These are phyloP conservation scores for Siderastrea siderea DNA, from an alignment of 92 coral and sea anemone genomes.

Conservation along the genomic window DNA sequence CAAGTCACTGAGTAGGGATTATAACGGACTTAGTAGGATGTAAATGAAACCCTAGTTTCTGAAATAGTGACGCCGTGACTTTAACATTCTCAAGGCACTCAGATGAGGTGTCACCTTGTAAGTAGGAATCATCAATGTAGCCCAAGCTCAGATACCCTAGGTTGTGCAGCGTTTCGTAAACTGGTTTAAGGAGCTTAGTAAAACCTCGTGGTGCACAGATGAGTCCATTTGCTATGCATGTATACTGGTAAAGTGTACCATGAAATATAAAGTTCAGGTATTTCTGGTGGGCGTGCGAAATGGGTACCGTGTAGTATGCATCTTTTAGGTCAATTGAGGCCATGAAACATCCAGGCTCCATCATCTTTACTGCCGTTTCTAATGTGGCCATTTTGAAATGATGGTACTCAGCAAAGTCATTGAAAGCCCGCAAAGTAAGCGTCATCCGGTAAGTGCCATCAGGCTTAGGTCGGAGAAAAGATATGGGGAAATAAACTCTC, in stretches of 20 bases:
- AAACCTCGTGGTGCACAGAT: slow-evolving; percentile 19
- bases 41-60: slow-evolving; percentile 14
- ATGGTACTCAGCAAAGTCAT: slow-evolving; percentile 48
- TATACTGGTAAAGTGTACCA: slow-evolving; percentile 17
- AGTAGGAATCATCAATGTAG: slow-evolving; percentile 40
- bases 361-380: slow-evolving; percentile 37
- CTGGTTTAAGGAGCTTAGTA: slow-evolving; percentile 49
- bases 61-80: slow-evolving; percentile 19
- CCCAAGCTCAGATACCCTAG: slow-evolving; percentile 44
- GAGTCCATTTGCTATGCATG: not conserved
- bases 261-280: slow-evolving; percentile 23
- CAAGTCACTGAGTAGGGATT: slow-evolving; percentile 23
- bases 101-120: slow-evolving; percentile 17
- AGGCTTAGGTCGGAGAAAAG: slow-evolving; percentile 41
- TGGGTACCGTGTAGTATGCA: slow-evolving; percentile 34
- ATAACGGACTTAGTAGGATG: slow-evolving; percentile 38
- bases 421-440: slow-evolving; percentile 43
- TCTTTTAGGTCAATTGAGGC: slow-evolving; percentile 53
- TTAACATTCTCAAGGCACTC: slow-evolving; percentile 28
- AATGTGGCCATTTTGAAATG: slow-evolving; percentile 69
- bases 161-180: slow-evolving; percentile 15
- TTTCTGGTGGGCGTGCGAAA: slow-evolving; percentile 16
- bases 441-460: slow-evolving; percentile 44
- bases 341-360: slow-evolving; percentile 57
- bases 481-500: slow-evolving; percentile 44